Evolutionary conservation across 2,113 vertebrate species (phyloP).

Genomic region (Pungitius pungitius): DNA sequence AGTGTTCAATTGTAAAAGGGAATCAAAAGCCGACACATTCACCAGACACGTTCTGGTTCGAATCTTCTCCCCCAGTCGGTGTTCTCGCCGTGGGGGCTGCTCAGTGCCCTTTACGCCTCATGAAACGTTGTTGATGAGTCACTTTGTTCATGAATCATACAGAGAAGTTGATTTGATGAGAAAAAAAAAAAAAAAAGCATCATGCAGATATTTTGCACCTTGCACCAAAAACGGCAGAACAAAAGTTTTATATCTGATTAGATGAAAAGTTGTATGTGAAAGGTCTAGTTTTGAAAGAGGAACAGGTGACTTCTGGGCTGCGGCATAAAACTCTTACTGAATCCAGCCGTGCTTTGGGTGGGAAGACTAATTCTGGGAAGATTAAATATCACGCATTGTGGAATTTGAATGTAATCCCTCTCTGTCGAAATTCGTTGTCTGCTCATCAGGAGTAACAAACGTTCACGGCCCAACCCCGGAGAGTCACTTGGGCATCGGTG

Average conservation of each 20-base stretch:
- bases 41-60: not conserved
- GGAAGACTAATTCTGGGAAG: conserved; percentile 39
- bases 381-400: conserved; percentile 38
- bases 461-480: no score
- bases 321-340: conserved; percentile 1
- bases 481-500: not conserved
- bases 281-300: not conserved
- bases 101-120: not conserved
- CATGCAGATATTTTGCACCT: not conserved
- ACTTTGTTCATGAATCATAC: not conserved
- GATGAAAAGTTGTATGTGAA: not conserved
- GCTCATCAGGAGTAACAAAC: not conserved
- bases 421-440: conserved; percentile 18
- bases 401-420: conserved; percentile 29
- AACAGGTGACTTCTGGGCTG: not conserved
- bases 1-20: conserved; percentile 20
- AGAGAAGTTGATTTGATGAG: not conserved
- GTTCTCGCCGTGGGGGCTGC: not conserved
- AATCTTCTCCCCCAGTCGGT: conserved; percentile 8
- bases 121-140: conserved; percentile 10
- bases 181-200: no score
- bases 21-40: not conserved
- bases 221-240: not conserved
- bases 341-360: conserved; percentile 33
- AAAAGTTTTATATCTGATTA: not conserved